Conservation (phyloP, 1,140 invertebrate species). For the Procambarus virginalis region DNA sequence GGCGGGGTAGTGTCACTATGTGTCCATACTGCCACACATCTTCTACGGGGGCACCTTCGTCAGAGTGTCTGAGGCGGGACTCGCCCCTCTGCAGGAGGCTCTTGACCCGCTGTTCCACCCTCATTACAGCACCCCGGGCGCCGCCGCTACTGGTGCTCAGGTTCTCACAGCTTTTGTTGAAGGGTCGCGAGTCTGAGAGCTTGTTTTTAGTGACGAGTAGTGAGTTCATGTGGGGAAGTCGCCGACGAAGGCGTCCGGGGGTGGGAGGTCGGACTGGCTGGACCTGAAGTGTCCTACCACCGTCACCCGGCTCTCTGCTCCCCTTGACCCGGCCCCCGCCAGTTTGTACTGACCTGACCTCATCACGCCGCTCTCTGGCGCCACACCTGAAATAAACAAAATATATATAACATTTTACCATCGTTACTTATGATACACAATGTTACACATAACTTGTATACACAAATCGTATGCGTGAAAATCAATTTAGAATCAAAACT, state of each 20-base stretch:
- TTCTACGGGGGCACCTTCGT: not conserved
- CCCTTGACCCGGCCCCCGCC: constrained; percentile 27
- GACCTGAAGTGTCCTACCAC: constrained; percentile 55
- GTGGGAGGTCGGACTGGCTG: constrained; percentile 28
- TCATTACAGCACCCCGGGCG: constrained; percentile 12
- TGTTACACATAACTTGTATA: not conserved
- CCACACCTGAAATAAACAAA: constrained; percentile 35
- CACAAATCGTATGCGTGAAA: not conserved
- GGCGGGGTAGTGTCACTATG: constrained; percentile 49
- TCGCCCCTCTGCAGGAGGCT: constrained; percentile 42
- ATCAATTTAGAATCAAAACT: not conserved
- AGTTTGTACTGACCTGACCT: constrained; percentile 62
- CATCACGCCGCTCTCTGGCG: constrained; percentile 18
- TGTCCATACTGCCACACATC: constrained; percentile 58
- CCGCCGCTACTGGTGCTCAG: constrained; percentile 13
- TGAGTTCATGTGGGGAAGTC: constrained; percentile 59
- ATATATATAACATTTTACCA: not conserved
- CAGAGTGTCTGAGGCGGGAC: constrained; percentile 1
- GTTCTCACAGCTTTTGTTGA: constrained; percentile 57
- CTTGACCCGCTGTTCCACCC: constrained; percentile 53
- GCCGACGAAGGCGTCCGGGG: not conserved
- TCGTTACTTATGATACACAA: not conserved
- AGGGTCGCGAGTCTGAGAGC: constrained; percentile 7
- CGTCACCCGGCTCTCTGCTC: not conserved
- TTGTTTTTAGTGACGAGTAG: constrained; percentile 39